Conservation (phyloP, 2,888 invertebrate species). For the Andrena marginata region DNA sequence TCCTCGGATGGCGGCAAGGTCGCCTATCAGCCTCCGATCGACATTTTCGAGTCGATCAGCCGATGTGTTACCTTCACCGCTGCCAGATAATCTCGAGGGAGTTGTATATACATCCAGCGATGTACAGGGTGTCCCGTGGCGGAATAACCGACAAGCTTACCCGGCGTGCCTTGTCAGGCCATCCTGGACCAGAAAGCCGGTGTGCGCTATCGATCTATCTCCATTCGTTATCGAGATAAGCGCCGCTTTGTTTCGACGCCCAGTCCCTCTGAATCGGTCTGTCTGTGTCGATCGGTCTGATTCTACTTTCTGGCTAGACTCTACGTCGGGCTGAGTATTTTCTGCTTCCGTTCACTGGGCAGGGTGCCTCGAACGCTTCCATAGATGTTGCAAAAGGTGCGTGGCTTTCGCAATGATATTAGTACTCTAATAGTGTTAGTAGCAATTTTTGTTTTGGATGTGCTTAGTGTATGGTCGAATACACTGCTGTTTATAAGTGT, state of each 20-base stretch:
- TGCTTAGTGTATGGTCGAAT: too few relatives aligned
- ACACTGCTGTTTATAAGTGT: too few relatives aligned
- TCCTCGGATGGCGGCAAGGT: slow-evolving; percentile 22
- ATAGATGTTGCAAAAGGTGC: too few relatives aligned
- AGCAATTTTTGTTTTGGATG: too few relatives aligned
- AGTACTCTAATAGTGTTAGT: too few relatives aligned
- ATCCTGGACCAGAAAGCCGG: background rate
- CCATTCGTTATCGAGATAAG: background rate
- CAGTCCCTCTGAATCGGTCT: background rate
- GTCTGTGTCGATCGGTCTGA: too few relatives aligned
- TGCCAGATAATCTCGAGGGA: slow-evolving; percentile 66
- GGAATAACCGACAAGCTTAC: background rate
- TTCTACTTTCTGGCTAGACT: too few relatives aligned
- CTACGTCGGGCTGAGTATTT: too few relatives aligned
- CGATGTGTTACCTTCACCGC: slow-evolving; percentile 44
- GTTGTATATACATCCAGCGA: slow-evolving; percentile 30
- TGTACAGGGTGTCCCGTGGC: slow-evolving; percentile 8
- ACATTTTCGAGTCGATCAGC: slow-evolving; percentile 58
- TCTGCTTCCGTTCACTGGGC: too few relatives aligned
- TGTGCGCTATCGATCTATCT: background rate
- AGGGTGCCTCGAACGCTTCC: too few relatives aligned
- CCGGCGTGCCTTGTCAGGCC: background rate
- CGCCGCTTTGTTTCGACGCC: background rate
- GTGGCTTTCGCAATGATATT: too few relatives aligned
- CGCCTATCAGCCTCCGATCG: slow-evolving; percentile 54